Evolutionary conservation across 2,888 invertebrate genomes (phyloP).

Genomic region (Pterostichus madidus): DNA sequence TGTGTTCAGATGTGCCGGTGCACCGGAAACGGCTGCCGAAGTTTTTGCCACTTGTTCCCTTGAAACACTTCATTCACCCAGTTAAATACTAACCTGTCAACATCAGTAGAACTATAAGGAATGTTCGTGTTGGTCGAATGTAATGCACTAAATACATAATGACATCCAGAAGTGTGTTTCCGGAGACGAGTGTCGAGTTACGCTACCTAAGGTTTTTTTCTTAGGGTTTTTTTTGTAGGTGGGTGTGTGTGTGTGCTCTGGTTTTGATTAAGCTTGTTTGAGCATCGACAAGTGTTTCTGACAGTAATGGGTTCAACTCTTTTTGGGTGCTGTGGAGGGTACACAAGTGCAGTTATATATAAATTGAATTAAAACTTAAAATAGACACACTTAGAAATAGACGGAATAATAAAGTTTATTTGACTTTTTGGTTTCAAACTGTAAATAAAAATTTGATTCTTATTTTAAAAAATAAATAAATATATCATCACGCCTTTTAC

Average conservation of each 20-base stretch:
- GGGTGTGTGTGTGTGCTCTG: conserved; percentile 14
- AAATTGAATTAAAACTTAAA: neutral
- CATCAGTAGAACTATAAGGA: too few species aligned
- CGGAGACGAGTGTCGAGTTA: conserved; percentile 55
- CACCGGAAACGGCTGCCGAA: conserved; percentile 64
- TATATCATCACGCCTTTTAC: too few species aligned
- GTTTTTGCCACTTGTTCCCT: conserved; percentile 64
- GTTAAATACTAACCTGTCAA: neutral
- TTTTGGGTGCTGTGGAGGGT: neutral
- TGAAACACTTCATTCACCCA: conserved; percentile 10
- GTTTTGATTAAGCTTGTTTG: conserved; percentile 29
- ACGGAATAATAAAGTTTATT: too few species aligned
- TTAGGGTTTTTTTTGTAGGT: conserved; percentile 10
- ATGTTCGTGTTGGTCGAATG: conserved; percentile 13
- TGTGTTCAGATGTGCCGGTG: conserved; percentile 54
- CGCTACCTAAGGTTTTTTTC: conserved; percentile 51
- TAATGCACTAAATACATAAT: conserved; percentile 64
- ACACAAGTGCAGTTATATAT: conserved; percentile 28
- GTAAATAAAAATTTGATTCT: too few species aligned
- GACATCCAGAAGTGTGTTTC: conserved; percentile 64
- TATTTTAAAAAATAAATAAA: too few species aligned
- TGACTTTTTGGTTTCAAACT: too few species aligned
- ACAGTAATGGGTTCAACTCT: conserved; percentile 27
- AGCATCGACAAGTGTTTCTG: conserved; percentile 41
- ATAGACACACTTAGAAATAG: neutral